Percentiles rank a stretch among this genome's conserved stretches.
phyloP scores from a whole-genome alignment of 2,888 invertebrate species.

The Drosophila mimica region DNA sequence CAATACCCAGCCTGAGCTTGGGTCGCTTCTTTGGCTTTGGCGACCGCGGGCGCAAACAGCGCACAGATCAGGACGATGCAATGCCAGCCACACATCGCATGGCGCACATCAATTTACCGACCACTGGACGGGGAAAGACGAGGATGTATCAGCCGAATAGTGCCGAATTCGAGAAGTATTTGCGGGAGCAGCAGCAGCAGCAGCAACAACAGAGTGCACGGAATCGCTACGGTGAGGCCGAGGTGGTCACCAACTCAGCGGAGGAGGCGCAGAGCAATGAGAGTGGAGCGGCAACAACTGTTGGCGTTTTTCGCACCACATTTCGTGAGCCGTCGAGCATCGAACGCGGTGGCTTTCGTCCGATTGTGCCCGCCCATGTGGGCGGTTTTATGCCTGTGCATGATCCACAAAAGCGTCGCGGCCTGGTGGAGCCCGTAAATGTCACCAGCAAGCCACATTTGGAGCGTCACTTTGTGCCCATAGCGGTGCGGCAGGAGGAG shows the following conservation, averaged over 20 bases:
- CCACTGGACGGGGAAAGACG: constrained; percentile 78
- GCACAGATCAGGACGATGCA: constrained; percentile 64
- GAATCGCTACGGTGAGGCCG: constrained; percentile 70
- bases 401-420: constrained; percentile 78
- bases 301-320: constrained; percentile 81
- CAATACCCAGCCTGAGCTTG: constrained; percentile 90
- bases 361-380: constrained; percentile 89
- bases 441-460: constrained; percentile 67
- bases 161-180: constrained; percentile 84
- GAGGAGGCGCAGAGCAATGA: constrained; percentile 81
- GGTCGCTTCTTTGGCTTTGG: constrained; percentile 88
- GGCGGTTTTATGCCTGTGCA: constrained; percentile 91
- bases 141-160: constrained; percentile 84
- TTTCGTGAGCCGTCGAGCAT: constrained; percentile 85
- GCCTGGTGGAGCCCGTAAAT: constrained; percentile 72
- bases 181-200: constrained; percentile 69
- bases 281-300: constrained; percentile 71
- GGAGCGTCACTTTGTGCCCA: constrained; percentile 68
- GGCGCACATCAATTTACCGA: constrained; percentile 67
- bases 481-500: constrained; percentile 47
- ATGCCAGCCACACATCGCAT: constrained; percentile 82
- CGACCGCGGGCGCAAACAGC: constrained; percentile 82
- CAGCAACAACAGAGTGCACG: constrained; percentile 65
- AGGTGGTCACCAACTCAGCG: constrained; percentile 66
- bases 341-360: constrained; percentile 91